Percentiles rank a stretch among this genome's conserved stretches.
phyloP scores from a whole-genome alignment of 2,888 invertebrate genomes.

The Melinaea menophilus region DNA sequence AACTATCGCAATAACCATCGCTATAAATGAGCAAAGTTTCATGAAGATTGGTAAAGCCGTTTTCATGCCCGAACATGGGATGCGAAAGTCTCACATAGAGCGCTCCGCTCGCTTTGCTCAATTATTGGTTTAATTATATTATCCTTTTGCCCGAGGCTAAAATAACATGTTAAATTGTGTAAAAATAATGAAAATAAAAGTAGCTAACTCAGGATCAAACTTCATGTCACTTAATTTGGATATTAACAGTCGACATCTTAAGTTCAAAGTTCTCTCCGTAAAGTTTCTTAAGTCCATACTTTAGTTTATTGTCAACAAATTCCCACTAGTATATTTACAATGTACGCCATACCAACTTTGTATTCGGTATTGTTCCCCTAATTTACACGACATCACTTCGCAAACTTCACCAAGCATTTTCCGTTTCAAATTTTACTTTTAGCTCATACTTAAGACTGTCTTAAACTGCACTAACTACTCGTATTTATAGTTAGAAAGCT shows the following conservation, averaged over 20 bases:
- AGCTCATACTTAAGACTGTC: conserved; percentile 11
- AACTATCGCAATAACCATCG: too few species aligned
- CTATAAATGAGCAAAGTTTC: too few species aligned
- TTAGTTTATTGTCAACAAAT: conserved; percentile 35
- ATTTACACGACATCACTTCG: conserved; percentile 45
- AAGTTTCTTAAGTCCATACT: conserved; percentile 26
- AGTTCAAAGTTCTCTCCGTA: conserved; percentile 15
- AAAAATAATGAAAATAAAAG: too few species aligned
- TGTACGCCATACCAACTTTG: conserved; percentile 31
- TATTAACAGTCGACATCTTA: conserved; percentile 18
- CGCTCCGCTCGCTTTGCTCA: too few species aligned
- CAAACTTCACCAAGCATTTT: conserved; percentile 31
- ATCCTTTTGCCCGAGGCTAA: too few species aligned
- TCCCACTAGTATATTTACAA: conserved; percentile 40
- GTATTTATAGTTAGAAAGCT: too few species aligned
- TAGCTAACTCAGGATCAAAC: too few species aligned
- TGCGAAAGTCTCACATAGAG: too few species aligned
- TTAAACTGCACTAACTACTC: too few species aligned
- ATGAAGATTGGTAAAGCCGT: too few species aligned
- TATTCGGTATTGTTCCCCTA: conserved; percentile 42
- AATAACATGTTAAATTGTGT: neutral
- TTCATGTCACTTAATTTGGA: neutral
- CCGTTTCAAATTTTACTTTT: conserved; percentile 35
- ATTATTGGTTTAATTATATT: too few species aligned
- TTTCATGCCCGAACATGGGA: too few species aligned